Evolutionary conservation across 2,113 vertebrate genomes (phyloP).

Genomic region (Aspidoscelis tigris): DNA sequence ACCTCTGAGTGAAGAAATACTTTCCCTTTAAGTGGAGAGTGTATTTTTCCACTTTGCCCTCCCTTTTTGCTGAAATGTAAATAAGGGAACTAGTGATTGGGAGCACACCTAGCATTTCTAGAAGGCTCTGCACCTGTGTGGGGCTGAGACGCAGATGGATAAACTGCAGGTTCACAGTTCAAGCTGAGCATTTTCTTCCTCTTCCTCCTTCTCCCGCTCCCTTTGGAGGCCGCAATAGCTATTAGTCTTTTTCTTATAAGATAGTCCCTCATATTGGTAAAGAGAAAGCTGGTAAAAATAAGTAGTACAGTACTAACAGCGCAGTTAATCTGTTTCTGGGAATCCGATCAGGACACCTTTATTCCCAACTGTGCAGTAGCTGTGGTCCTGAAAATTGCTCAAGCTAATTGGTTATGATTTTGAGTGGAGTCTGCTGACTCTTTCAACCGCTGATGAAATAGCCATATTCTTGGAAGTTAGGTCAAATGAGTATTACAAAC

Average conservation of each 20-base stretch:
- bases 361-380: background rate
- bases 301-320: background rate
- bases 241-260: background rate
- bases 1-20: too few relatives aligned
- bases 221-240: background rate
- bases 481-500: too few relatives aligned
- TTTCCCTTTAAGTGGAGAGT: background rate
- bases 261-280: background rate
- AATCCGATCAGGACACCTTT: background rate
- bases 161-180: background rate
- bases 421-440: too few relatives aligned
- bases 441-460: too few relatives aligned
- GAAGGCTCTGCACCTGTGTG: background rate
- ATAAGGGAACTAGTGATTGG: too few relatives aligned
- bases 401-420: too few relatives aligned
- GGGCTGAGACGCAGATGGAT: background rate
- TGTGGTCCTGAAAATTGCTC: too few relatives aligned
- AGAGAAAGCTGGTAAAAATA: background rate
- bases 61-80: background rate
- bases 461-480: too few relatives aligned
- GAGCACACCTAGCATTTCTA: too few relatives aligned
- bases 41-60: background rate
- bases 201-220: background rate
- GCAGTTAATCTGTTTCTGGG: background rate
- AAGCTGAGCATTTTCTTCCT: background rate